phyloP scores from a whole-genome alignment of 2,113 vertebrate genomes.

The Vidua macroura region DNA sequence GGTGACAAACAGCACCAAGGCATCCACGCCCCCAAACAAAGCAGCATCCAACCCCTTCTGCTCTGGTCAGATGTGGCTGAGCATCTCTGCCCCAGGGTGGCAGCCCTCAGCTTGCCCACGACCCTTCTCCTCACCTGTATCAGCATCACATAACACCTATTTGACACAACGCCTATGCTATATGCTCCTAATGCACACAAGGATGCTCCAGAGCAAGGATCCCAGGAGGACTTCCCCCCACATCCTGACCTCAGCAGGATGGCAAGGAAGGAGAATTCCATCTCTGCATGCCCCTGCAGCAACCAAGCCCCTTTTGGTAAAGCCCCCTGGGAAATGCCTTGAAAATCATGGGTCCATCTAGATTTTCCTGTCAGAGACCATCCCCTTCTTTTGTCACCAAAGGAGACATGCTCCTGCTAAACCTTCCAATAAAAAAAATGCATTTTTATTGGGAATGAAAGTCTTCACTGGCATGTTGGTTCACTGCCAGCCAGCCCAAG shows the following conservation, averaged over 20 bases:
- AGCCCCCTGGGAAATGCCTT: background rate
- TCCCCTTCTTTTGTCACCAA: background rate
- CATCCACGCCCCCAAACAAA: background rate
- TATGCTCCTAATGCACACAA: background rate
- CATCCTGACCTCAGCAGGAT: background rate
- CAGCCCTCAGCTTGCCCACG: background rate
- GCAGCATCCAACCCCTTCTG: background rate
- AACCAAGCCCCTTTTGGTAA: background rate
- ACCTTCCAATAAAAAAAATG: background rate
- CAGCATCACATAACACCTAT: background rate
- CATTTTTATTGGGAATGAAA: background rate
- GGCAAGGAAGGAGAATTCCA: background rate
- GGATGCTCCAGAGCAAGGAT: background rate
- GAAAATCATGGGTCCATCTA: background rate
- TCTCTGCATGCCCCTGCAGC: background rate
- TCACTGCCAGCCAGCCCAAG: background rate
- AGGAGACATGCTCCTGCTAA: background rate
- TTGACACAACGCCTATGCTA: fast-evolving
- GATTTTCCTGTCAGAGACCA: background rate
- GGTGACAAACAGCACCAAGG: background rate
- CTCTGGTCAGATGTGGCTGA: background rate
- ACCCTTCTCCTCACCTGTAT: background rate
- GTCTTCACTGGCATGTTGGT: background rate
- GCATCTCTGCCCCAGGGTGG: background rate
- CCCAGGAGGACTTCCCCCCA: background rate